phyloP scores from a whole-genome alignment of 2,113 vertebrate species.

The Anoplopoma fimbria region DNA sequence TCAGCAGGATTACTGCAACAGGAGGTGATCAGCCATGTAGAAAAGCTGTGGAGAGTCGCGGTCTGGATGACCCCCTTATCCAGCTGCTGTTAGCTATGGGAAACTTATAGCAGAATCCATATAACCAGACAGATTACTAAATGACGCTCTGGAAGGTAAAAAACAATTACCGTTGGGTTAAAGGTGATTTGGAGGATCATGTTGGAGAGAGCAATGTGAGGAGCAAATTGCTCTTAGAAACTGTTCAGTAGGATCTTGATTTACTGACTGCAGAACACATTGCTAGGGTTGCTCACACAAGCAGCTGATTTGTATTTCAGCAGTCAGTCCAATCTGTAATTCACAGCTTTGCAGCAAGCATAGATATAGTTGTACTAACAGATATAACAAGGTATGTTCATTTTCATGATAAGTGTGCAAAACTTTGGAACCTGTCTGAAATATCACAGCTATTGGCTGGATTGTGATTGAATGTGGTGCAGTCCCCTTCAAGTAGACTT shows the following conservation, averaged over 20 bases:
- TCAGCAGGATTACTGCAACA: constrained; percentile 49
- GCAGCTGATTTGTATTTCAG: constrained; percentile 27
- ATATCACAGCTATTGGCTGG: not conserved
- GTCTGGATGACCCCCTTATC: constrained; percentile 15
- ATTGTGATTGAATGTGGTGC: too few species aligned
- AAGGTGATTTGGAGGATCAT: constrained; percentile 19
- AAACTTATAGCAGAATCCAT: constrained; percentile 23
- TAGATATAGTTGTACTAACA: not conserved
- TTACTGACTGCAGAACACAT: constrained; percentile 5
- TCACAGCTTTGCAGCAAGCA: not conserved
- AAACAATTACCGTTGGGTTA: constrained; percentile 40
- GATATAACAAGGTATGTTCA: not conserved
- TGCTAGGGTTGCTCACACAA: constrained; percentile 20
- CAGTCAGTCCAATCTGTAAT: constrained; percentile 19
- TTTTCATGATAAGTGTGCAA: too few species aligned
- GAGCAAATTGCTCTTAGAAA: constrained; percentile 16
- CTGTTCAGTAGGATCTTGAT: not conserved
- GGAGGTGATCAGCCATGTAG: constrained; percentile 63
- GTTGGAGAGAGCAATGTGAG: constrained; percentile 13
- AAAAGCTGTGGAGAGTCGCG: constrained; percentile 53
- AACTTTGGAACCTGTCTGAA: not conserved
- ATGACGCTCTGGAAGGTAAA: constrained; percentile 9
- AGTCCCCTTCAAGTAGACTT: too few species aligned
- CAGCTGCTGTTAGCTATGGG: constrained; percentile 45
- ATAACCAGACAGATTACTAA: constrained; percentile 32